Conservation (phyloP, 1,140 invertebrate species). For the Anoplolepis gracilipes region DNA sequence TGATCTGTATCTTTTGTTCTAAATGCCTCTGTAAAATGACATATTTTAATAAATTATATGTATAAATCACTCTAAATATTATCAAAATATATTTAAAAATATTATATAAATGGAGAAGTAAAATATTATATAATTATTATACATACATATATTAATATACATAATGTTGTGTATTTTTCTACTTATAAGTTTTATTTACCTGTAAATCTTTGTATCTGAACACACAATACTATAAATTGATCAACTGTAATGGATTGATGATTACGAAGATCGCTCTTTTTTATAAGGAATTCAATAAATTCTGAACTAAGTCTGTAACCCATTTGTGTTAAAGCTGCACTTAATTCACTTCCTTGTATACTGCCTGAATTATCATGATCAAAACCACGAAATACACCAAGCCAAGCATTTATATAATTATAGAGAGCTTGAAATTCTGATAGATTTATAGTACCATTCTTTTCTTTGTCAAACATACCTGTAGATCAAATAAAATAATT, state of each 20-base stretch:
- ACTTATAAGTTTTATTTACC: slow-evolving; percentile 73
- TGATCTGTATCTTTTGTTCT: slow-evolving; percentile 90
- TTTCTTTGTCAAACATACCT: slow-evolving; percentile 96
- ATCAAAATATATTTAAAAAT: slow-evolving; percentile 24
- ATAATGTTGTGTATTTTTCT: background rate
- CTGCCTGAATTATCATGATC: slow-evolving; percentile 93
- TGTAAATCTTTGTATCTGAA: slow-evolving; percentile 94
- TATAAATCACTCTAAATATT: background rate
- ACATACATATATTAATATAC: too few relatives aligned
- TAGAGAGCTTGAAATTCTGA: slow-evolving; percentile 95
- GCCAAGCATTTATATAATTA: slow-evolving; percentile 96
- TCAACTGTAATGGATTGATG: slow-evolving; percentile 92
- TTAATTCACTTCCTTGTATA: slow-evolving; percentile 93
- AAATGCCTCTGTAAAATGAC: slow-evolving; percentile 90
- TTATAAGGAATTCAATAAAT: slow-evolving; percentile 91
- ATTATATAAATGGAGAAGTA: slow-evolving; percentile 2
- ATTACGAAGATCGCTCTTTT: slow-evolving; percentile 88
- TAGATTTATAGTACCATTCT: slow-evolving; percentile 94
- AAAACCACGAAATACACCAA: slow-evolving; percentile 92
- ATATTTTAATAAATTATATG: background rate
- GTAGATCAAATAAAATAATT: slow-evolving; percentile 15
- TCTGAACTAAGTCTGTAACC: slow-evolving; percentile 94
- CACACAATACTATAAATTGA: slow-evolving; percentile 95
- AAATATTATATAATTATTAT: slow-evolving; percentile 8
- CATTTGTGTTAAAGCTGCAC: slow-evolving; percentile 93